These are phyloP conservation scores for Sturmia bella DNA, from an alignment of 2,888 invertebrate species.

Conservation along the genomic window DNA sequence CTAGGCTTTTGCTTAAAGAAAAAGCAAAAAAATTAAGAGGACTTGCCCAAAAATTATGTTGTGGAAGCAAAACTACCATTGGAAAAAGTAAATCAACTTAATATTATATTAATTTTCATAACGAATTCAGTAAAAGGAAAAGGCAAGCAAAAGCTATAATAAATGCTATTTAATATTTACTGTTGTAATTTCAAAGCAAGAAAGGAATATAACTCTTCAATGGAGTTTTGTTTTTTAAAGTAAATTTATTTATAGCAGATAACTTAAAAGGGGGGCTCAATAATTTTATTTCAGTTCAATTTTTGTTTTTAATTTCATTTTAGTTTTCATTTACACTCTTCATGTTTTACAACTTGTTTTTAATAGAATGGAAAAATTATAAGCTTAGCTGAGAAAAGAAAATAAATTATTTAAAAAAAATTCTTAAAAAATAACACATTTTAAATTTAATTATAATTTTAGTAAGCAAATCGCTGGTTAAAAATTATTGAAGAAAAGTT, in stretches of 20 bases:
- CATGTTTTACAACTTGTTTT: slow-evolving; percentile 12
- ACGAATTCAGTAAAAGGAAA: slow-evolving; percentile 34
- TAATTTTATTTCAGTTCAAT: slow-evolving; percentile 36
- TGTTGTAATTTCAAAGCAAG: slow-evolving; percentile 41
- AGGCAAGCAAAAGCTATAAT: slow-evolving; percentile 36
- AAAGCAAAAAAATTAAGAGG: not conserved
- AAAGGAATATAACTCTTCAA: slow-evolving; percentile 16
- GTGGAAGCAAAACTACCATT: not conserved
- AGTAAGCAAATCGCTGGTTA: slow-evolving; percentile 20
- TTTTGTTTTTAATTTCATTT: slow-evolving; percentile 36
- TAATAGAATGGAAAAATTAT: slow-evolving; percentile 4
- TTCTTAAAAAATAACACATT: slow-evolving; percentile 20
- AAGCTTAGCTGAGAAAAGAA: slow-evolving; percentile 30
- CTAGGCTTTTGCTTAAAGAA: slow-evolving; percentile 23
- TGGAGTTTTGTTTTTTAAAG: slow-evolving; percentile 41
- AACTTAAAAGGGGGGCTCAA: slow-evolving; percentile 52
- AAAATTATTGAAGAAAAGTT: not conserved
- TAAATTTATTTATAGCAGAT: slow-evolving; percentile 40
- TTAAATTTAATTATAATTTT: slow-evolving; percentile 23
- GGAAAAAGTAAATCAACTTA: not conserved
- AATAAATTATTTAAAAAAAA: slow-evolving; percentile 43
- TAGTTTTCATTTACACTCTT: slow-evolving; percentile 10
- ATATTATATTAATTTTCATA: slow-evolving; percentile 53
- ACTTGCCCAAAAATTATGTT: not conserved
- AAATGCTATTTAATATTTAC: slow-evolving; percentile 41